A percentile compares a stretch with the other conserved stretches of the same genome.
Conservation (phyloP, 2,797 vertebrate genomes). For the Betta splendens region DNA sequence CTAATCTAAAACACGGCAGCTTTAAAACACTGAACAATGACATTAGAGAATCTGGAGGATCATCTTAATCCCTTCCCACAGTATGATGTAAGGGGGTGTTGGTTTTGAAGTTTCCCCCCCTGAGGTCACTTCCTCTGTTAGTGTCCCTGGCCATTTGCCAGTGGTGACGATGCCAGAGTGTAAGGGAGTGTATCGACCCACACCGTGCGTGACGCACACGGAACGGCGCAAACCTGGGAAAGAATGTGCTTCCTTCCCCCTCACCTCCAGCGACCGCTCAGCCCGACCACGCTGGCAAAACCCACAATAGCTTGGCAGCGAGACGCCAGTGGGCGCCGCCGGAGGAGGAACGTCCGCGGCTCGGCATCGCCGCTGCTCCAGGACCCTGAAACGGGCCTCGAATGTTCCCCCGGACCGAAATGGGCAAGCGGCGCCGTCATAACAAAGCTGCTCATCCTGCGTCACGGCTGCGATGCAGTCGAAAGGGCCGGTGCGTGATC, state of each 20-base stretch:
- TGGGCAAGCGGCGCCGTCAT: conserved; percentile 19
- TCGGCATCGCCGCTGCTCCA: conserved; percentile 37
- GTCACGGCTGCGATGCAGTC: conserved; percentile 43
- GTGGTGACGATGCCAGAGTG: conserved; percentile 48
- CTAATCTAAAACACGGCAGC: not conserved
- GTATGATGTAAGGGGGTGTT: not conserved
- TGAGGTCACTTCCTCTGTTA: conserved; percentile 30
- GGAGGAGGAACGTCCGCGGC: not conserved
- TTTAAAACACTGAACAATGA: not conserved
- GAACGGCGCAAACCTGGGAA: conserved; percentile 41
- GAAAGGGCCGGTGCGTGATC: conserved; percentile 24
- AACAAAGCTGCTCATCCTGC: conserved; percentile 34
- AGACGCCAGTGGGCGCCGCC: conserved; percentile 8
- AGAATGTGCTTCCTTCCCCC: conserved; percentile 38
- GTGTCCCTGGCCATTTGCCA: conserved; percentile 51
- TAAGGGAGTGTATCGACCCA: conserved; percentile 34
- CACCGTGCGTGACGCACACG: conserved; percentile 39
- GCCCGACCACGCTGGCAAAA: conserved; percentile 38
- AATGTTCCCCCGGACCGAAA: conserved; percentile 30
- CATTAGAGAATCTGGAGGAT: not conserved
- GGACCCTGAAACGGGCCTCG: conserved; percentile 55
- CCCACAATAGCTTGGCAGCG: conserved; percentile 16
- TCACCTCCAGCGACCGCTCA: conserved; percentile 44
- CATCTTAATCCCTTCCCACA: not conserved
- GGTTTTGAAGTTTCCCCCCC: conserved; percentile 37